Conservation (phyloP, 2,113 vertebrate genomes). For the Clarias batrachus region DNA sequence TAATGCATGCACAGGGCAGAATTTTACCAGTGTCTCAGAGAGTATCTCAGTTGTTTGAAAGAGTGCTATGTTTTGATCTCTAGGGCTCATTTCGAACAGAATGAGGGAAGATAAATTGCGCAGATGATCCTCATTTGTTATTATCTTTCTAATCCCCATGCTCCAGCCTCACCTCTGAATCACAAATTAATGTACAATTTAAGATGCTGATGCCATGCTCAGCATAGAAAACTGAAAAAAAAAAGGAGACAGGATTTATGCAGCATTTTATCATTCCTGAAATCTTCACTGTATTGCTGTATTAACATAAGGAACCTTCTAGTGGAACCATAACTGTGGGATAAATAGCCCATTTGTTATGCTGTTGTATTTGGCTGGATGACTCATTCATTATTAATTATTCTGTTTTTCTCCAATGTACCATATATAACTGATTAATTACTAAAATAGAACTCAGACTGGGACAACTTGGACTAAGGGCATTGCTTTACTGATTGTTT, state of each 20-base stretch:
- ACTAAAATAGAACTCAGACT: conserved; percentile 7
- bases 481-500: background rate
- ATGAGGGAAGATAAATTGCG: conserved; percentile 36
- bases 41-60: conserved; percentile 16
- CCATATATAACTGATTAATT: conserved; percentile 12
- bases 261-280: conserved; percentile 19
- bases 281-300: conserved; percentile 13
- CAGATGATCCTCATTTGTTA: conserved; percentile 42
- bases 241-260: conserved; percentile 6
- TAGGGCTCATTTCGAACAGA: conserved; percentile 30
- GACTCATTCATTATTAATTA: conserved; percentile 22
- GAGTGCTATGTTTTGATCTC: conserved; percentile 24
- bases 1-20: background rate
- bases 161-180: conserved; percentile 43
- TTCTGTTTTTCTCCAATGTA: background rate
- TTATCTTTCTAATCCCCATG: conserved; percentile 45
- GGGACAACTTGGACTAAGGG: background rate
- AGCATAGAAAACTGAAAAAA: conserved; percentile 32
- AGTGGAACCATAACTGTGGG: conserved; percentile 9
- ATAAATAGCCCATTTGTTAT: conserved; percentile 30
- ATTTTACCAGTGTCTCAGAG: background rate
- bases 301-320: conserved; percentile 27
- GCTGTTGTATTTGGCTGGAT: conserved; percentile 21
- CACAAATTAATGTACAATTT: conserved; percentile 34
- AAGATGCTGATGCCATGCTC: conserved; percentile 22